These are phyloP conservation scores for Acropternis orthonyx DNA, from an alignment of 2,797 vertebrate genomes.

Conservation along the genomic window DNA sequence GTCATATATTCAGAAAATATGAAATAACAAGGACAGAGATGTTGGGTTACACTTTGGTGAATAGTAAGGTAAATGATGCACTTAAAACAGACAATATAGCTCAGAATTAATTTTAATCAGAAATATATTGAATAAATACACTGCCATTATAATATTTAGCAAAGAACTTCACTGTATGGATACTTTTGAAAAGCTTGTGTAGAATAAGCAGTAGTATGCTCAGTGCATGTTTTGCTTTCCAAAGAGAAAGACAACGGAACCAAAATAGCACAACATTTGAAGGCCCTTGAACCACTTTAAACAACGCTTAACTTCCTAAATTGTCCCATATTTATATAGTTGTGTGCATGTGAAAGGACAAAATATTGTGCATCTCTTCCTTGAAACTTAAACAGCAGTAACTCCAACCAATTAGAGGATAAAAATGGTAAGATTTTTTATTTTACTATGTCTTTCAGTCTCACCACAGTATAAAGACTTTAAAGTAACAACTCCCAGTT, in stretches of 20 bases:
- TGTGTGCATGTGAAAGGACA: neutral
- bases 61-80: neutral
- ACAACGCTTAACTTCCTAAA: neutral
- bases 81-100: neutral
- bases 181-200: neutral
- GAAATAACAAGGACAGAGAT: neutral
- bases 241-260: neutral
- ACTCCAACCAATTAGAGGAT: fast-evolving
- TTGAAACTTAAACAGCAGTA: neutral
- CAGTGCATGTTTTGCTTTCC: neutral
- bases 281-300: neutral
- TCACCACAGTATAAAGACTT: neutral
- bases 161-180: neutral
- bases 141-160: neutral
- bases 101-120: neutral
- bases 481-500: neutral
- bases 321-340: neutral
- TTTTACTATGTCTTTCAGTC: neutral
- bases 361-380: neutral
- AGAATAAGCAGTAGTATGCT: neutral
- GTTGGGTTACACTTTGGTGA: neutral
- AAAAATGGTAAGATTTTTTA: neutral
- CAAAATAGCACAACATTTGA: neutral
- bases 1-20: neutral
- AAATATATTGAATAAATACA: neutral